Evolutionary conservation across 2,888 invertebrate species (phyloP), one percentile per base, ranked within the genome.

Genomic region (Corbicula japonica): DNA sequence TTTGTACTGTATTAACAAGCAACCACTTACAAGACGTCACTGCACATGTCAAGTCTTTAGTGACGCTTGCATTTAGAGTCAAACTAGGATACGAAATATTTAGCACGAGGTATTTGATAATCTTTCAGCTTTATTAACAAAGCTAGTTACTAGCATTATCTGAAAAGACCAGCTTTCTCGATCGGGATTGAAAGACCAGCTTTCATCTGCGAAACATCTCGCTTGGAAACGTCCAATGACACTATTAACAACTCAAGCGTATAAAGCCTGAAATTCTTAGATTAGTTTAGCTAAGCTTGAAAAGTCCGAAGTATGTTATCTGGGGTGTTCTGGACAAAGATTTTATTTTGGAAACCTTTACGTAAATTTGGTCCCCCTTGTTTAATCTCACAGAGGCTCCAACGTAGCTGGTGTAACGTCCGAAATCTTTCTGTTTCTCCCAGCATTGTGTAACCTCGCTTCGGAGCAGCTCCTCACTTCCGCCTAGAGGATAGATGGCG

Each of bases 331-430:
- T n/a, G 3, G 41, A 41, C 23, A 83, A 23, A 21, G 56, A 54
- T 26, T 71, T 52, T n/a, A 83, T 63, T 4, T 75, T 60, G 6
- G 88, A 85, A 5, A 81, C 83, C 30, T 78, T 76, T 2, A 88
- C 84, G 58, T 82, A 88, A 4, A 88, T 26, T 44, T 84, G 61
- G 63, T 88, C 88, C 1, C 85, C 80, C 21, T 76, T 70, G 41
- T 80, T 72, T 30, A 88, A 65, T 8, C 54, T 65, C 6, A 87
- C 61, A 0, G 84, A 77, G 0, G 83, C 87, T 2, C 79, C 85
- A 1, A 84, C 83, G 46, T 87, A 85, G 30, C 85, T 87, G n/a
- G 85, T 87, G 60, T 86, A 85, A n/a, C 85, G 79, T 0, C 84
- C 81, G 41, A 75, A 79, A 15, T 70, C 44, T 56, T 85, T 86